phyloP scores from a whole-genome alignment of 2,113 vertebrate genomes.

The Hydropotes inermis region DNA sequence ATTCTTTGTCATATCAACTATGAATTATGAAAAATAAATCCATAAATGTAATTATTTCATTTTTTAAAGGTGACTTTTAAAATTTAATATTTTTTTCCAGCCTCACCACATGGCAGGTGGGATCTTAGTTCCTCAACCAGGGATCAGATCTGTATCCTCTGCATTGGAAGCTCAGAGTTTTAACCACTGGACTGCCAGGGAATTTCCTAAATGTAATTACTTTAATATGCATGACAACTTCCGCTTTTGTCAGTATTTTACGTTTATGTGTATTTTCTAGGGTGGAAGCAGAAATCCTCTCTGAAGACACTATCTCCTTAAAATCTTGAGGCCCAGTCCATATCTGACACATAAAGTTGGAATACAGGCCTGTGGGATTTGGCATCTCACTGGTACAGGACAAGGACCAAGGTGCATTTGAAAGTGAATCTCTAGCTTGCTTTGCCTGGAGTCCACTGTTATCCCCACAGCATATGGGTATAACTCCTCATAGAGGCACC shows the following conservation, averaged over 20 bases:
- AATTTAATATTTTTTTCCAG: not conserved
- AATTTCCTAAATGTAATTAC: constrained; percentile 61
- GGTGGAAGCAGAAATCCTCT: constrained; percentile 72
- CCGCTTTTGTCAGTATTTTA: constrained; percentile 72
- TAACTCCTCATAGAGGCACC: not conserved
- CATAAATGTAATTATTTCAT: not conserved
- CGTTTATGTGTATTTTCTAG: constrained; percentile 48
- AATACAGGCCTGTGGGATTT: constrained; percentile 73
- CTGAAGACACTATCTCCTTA: constrained; percentile 72
- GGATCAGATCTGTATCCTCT: not conserved
- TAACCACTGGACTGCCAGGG: not conserved
- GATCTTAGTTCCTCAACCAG: not conserved
- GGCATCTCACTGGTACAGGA: constrained; percentile 67
- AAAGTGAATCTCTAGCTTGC: not conserved
- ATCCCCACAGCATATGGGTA: fast-evolving
- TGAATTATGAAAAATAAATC: constrained; percentile 76
- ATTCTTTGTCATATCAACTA: constrained; percentile 71
- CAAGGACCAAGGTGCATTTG: constrained; percentile 37
- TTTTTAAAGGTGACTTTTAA: not conserved
- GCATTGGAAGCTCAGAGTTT: not conserved
- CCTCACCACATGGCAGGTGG: not conserved
- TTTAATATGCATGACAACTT: constrained; percentile 70
- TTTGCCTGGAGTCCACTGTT: fast-evolving
- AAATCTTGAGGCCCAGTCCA: constrained; percentile 71
- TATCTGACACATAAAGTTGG: constrained; percentile 61